Percentiles rank a stretch among this genome's conserved stretches.
phyloP scores from a whole-genome alignment of 2,113 vertebrate species.

The Nansenia antarctica region DNA sequence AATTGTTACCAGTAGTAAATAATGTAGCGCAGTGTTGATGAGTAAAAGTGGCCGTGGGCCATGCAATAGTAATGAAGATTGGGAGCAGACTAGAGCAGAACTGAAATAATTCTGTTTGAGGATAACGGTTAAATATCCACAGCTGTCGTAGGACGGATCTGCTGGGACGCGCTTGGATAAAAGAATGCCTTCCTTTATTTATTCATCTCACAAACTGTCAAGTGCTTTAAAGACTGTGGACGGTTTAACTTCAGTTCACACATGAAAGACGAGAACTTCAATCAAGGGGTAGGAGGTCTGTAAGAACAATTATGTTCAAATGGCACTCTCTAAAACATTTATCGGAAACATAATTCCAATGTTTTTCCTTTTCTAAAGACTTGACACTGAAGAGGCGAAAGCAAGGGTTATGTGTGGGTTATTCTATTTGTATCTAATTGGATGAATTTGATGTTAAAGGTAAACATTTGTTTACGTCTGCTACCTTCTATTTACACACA shows the following conservation, averaged over 20 bases:
- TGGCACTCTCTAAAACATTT: slow-evolving; percentile 24
- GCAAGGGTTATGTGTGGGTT: no score
- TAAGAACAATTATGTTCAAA: slow-evolving; percentile 15
- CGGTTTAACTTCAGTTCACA: slow-evolving; percentile 44
- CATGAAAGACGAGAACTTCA: slow-evolving; percentile 28
- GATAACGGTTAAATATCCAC: slow-evolving; percentile 71
- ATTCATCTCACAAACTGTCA: slow-evolving; percentile 71
- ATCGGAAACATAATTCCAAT: no score
- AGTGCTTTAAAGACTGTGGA: slow-evolving; percentile 46
- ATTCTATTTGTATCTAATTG: no score
- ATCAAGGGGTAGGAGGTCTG: slow-evolving; percentile 15
- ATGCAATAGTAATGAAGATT: slow-evolving; percentile 78
- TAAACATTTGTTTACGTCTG: no score
- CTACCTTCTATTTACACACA: no score
- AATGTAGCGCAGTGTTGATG: slow-evolving; percentile 69
- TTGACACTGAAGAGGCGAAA: background rate
- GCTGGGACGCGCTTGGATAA: slow-evolving; percentile 59
- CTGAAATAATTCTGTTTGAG: slow-evolving; percentile 77
- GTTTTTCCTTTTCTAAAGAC: no score
- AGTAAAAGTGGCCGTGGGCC: slow-evolving; percentile 65
- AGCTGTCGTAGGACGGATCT: slow-evolving; percentile 68
- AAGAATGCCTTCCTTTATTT: slow-evolving; percentile 65
- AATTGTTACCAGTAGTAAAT: slow-evolving; percentile 77
- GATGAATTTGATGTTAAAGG: no score
- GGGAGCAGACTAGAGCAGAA: slow-evolving; percentile 62